Evolutionary conservation across 1,140 invertebrate genomes (phyloP).

Genomic region (Mycetomoellerius zeteki): DNA sequence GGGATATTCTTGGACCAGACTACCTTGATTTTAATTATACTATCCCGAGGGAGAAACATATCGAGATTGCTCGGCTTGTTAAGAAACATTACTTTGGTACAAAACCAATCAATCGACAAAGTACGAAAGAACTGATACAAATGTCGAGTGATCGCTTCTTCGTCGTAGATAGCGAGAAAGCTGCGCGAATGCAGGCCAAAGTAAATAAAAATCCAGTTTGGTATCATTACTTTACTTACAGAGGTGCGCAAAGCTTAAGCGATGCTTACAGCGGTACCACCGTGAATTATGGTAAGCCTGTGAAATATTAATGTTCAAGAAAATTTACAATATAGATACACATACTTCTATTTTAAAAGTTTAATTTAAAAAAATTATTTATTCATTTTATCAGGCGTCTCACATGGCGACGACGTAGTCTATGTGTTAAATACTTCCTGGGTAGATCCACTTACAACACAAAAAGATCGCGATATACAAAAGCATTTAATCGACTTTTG

Average conservation of each 20-base stretch:
- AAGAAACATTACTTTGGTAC: conserved; percentile 88
- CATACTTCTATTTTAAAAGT: neutral
- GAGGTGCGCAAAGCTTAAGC: conserved; percentile 87
- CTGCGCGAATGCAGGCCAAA: conserved; percentile 87
- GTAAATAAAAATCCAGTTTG: conserved; percentile 88
- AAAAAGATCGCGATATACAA: conserved; percentile 87
- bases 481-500: conserved; percentile 87
- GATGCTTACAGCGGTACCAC: conserved; percentile 83
- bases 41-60: conserved; percentile 84
- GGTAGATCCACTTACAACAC: conserved; percentile 78
- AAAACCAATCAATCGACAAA: conserved; percentile 83
- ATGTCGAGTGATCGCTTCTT: conserved; percentile 89
- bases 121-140: conserved; percentile 79
- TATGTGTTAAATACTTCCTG: conserved; percentile 82
- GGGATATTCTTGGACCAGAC: conserved; percentile 88
- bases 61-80: conserved; percentile 86
- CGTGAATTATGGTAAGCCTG: conserved; percentile 87
- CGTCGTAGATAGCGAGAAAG: conserved; percentile 87
- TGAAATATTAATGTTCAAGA: conserved; percentile 51
- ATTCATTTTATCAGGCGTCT: conserved; percentile 86
- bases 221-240: conserved; percentile 88
- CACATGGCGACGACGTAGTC: conserved; percentile 88
- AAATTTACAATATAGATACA: neutral
- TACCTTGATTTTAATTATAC: conserved; percentile 90
- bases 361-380: conserved; percentile 27